These are phyloP conservation scores for Gracilinanus agilis DNA, from an alignment of 2,113 vertebrate genomes.

Conservation along the genomic window DNA sequence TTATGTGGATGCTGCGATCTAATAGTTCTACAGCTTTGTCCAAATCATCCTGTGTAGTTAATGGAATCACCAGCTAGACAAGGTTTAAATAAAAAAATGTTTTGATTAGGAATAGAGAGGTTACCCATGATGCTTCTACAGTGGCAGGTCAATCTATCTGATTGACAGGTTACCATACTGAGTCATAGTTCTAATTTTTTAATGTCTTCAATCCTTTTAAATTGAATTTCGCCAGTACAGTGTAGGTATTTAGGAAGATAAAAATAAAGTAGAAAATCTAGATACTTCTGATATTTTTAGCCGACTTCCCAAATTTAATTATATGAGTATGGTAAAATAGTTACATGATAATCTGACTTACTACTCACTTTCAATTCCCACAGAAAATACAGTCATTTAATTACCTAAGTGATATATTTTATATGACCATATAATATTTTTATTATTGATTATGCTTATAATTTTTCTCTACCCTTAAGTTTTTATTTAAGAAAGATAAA, in stretches of 20 bases:
- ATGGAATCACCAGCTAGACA: slow-evolving; percentile 94
- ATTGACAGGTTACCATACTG: not conserved
- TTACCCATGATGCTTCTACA: not conserved
- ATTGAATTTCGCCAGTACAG: not conserved
- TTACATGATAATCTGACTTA: not conserved
- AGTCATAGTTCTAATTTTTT: not conserved
- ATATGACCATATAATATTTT: slow-evolving; percentile 13
- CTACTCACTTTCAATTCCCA: slow-evolving; percentile 33
- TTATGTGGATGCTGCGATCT: slow-evolving; percentile 98
- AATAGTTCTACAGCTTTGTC: slow-evolving; percentile 98
- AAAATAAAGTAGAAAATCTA: not conserved
- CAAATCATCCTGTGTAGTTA: slow-evolving; percentile 97
- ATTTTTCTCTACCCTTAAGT: not conserved
- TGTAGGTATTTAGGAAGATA: not conserved
- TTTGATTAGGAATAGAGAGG: not conserved
- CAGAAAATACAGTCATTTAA: slow-evolving; percentile 46
- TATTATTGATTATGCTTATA: not conserved
- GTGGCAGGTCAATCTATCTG: not conserved
- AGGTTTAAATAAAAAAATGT: slow-evolving; percentile 28
- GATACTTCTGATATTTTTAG: not conserved
- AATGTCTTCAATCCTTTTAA: not conserved
- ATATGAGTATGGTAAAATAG: not conserved
- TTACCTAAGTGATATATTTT: slow-evolving; percentile 40
- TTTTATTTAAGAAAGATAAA: slow-evolving; percentile 48
- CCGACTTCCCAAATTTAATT: not conserved